phyloP scores from a whole-genome alignment of 1,140 invertebrate genomes.

The Sweltsa coloradensis region DNA sequence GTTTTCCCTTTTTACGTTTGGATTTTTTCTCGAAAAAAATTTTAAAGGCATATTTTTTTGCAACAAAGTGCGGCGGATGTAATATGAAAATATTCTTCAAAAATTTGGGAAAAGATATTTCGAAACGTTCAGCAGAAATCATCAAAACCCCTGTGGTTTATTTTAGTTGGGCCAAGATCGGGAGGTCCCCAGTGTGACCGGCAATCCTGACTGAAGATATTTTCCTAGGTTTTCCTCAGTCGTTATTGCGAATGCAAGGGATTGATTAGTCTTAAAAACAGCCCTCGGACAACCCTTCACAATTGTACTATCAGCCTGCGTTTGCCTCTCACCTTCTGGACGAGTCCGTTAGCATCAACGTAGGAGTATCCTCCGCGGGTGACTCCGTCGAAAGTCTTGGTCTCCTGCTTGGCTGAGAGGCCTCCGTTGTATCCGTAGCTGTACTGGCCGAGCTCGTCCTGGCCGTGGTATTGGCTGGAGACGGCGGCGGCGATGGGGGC shows the following conservation, averaged over 20 bases:
- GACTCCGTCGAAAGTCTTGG: conserved; percentile 24
- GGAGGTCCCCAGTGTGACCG: conserved; percentile 42
- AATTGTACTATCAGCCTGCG: too few relatives aligned
- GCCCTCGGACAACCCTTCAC: too few relatives aligned
- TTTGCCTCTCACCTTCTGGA: conserved; percentile 27
- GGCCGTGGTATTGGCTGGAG: conserved; percentile 27
- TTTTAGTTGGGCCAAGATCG: conserved; percentile 28
- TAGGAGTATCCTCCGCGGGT: conserved; percentile 30
- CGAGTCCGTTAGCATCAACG: conserved; percentile 33
- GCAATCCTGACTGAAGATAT: conserved; percentile 43
- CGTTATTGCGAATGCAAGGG: background rate
- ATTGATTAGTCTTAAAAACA: too few relatives aligned
- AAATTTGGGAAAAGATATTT: too few relatives aligned
- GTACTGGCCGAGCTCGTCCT: conserved; percentile 24
- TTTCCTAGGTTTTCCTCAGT: conserved; percentile 25
- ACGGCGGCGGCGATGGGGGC: conserved; percentile 16
- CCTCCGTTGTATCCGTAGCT: conserved; percentile 25
- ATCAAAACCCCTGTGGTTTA: too few relatives aligned
- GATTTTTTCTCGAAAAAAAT: too few relatives aligned
- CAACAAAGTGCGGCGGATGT: too few relatives aligned
- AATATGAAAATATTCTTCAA: too few relatives aligned
- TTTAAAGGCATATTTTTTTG: too few relatives aligned
- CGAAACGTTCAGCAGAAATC: too few relatives aligned
- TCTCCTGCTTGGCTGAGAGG: conserved; percentile 22
- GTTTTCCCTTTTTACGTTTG: too few relatives aligned